Evolutionary conservation across 2,113 vertebrate genomes (phyloP).

Genomic region (Ivindomyrus marchei): DNA sequence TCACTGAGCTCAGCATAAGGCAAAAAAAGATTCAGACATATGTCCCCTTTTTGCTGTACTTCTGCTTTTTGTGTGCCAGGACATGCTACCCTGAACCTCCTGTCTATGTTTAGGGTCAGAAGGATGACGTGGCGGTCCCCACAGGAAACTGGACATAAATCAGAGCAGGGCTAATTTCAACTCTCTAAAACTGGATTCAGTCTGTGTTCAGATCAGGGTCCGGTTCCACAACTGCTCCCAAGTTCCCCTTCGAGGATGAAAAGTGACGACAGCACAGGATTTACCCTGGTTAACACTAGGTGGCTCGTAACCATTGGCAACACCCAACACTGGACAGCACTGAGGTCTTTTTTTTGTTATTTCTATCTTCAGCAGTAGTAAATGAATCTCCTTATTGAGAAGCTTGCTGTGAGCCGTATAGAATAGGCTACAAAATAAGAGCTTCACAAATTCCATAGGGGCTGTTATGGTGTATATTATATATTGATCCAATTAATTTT

Average conservation of each 20-base stretch:
- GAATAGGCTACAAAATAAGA: background rate
- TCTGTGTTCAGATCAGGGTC: background rate
- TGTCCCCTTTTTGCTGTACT: background rate
- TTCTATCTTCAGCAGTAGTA: background rate
- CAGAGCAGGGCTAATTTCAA: conserved; percentile 1
- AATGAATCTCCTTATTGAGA: background rate
- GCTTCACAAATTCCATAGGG: background rate
- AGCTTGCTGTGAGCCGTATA: background rate
- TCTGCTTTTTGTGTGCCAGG: background rate
- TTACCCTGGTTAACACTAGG: background rate
- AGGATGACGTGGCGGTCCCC: background rate
- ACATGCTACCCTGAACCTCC: background rate
- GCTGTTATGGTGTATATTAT: background rate
- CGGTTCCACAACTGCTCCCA: background rate
- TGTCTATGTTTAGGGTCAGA: conserved; percentile 7
- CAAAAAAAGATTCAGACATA: background rate
- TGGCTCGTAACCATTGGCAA: background rate
- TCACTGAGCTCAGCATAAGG: background rate
- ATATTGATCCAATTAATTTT: background rate
- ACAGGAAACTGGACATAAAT: conserved; percentile 13
- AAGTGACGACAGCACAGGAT: background rate
- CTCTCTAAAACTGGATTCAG: background rate
- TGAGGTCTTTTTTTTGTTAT: background rate
- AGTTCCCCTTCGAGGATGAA: background rate
- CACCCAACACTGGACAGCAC: background rate